Base-by-base conservation (phyloP, 2,888 invertebrate genomes). In the Cosmopolites sordidus region DNA sequence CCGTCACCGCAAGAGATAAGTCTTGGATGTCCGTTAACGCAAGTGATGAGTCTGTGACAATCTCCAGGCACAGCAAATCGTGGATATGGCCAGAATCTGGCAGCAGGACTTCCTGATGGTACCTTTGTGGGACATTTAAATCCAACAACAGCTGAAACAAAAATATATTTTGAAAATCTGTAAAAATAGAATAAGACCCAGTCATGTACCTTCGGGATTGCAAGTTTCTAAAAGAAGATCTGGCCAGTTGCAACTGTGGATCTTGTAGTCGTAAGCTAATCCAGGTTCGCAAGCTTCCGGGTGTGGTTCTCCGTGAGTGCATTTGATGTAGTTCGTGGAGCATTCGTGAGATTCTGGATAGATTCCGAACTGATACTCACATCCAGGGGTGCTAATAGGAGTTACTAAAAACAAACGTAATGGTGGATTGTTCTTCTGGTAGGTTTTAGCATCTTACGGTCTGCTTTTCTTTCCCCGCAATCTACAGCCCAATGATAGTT, bases 401-500 rank as follows among this genome's bases (percentile, higher is more conserved):
- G 86, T 85, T 64, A 89, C 92, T 92, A 37, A 37, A n/a, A n/a
- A 37, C 37, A n/a, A 3, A 8, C 37, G 6, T 8, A 11, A 37
- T 37, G 5, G 37, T 4, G 3, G 5, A 18, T 18, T 5, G 16
- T 27, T 22, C 43, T 4, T 27, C 3, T n/a, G 22, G 8, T 22
- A 22, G 22, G 3, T 22, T 5, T 22, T 8, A 37, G 12, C 37
- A 45, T 77, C 87, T 83, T 76, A 92, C 91, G 75, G 66, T 92
- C 90, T 66, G 84, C 84, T 70, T 87, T 86, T 64, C 91, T 83
- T 49, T 82, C 76, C 44, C 87, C 92, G 68, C 93, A 94, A 60
- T 92, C 83, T 2, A 88, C 92, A 9, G 89, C 92, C 94, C 94
- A 94, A 76, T 91, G 79, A 76, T 93, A 94, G 78, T 92, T 92